These are phyloP conservation scores for Meriones unguiculatus DNA, from an alignment of 2,113 vertebrate species.

Conservation along the genomic window DNA sequence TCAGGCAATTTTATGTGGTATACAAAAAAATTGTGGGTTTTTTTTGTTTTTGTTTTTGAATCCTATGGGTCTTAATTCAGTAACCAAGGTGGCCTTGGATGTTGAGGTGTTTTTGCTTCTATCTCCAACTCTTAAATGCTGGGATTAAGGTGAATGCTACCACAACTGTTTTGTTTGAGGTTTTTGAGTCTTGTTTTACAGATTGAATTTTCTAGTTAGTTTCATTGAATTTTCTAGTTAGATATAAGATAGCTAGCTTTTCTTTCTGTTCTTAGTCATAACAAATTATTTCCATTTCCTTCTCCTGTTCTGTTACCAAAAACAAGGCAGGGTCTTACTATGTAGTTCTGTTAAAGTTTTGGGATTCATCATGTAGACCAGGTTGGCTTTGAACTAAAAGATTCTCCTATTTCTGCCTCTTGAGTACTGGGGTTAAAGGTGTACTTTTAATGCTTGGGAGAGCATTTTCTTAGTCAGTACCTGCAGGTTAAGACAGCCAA, in stretches of 20 bases:
- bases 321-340: neutral
- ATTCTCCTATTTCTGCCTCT: neutral
- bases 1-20: neutral
- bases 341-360: neutral
- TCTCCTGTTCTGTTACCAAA: neutral
- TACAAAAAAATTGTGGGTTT: neutral
- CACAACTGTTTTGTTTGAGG: neutral
- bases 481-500: neutral
- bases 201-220: neutral
- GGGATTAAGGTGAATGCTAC: neutral
- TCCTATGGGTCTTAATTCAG: neutral
- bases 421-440: neutral
- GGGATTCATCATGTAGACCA: neutral
- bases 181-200: neutral
- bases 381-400: neutral
- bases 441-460: neutral
- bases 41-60: neutral
- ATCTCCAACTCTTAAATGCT: neutral
- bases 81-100: neutral
- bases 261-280: neutral
- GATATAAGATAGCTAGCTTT: conserved; percentile 9
- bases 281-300: neutral
- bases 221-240: neutral
- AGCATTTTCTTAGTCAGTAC: neutral
- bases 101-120: neutral